These are phyloP conservation scores for Drosophila littoralis DNA, from an alignment of 1,140 invertebrate species.

Conservation along the genomic window DNA sequence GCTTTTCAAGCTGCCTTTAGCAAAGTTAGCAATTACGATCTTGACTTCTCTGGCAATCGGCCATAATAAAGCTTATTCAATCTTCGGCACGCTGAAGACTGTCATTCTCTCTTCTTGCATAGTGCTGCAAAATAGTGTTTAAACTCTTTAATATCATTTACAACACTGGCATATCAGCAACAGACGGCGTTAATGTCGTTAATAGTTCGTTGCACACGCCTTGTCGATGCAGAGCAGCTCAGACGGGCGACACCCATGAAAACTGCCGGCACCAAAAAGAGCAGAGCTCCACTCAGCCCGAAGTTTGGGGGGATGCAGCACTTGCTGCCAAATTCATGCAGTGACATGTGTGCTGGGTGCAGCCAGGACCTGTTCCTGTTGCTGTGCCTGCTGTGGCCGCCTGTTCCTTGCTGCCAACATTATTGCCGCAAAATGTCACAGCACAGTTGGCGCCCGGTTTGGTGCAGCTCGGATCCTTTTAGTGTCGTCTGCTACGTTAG, in stretches of 20 bases:
- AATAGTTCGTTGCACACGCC: slow-evolving; percentile 62
- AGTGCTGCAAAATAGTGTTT: neutral
- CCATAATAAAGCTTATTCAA: no score
- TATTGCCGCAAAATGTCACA: slow-evolving; percentile 78
- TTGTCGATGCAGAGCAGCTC: slow-evolving; percentile 3
- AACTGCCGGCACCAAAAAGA: slow-evolving; percentile 31
- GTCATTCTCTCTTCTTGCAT: neutral
- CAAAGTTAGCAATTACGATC: no score
- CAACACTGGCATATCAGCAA: neutral
- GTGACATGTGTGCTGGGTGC: slow-evolving; percentile 41
- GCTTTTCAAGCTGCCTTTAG: no score
- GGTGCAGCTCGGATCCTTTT: slow-evolving; percentile 24
- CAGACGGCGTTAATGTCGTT: slow-evolving; percentile 49
- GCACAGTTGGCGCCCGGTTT: slow-evolving; percentile 55
- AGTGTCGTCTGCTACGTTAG: slow-evolving; percentile 53
- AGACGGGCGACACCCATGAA: slow-evolving; percentile 29
- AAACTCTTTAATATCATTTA: slow-evolving; percentile 11
- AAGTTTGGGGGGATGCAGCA: slow-evolving; percentile 26
- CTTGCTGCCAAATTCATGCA: slow-evolving; percentile 68
- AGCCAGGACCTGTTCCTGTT: neutral
- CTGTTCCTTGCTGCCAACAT: slow-evolving; percentile 47
- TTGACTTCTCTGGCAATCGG: no score
- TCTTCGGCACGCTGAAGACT: no score
- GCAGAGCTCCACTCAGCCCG: neutral
- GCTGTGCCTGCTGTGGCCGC: slow-evolving; percentile 13